A percentile compares a stretch with the other conserved stretches of the same genome.
Conservation (phyloP, 2,888 invertebrate genomes). For the Boloria selene region DNA sequence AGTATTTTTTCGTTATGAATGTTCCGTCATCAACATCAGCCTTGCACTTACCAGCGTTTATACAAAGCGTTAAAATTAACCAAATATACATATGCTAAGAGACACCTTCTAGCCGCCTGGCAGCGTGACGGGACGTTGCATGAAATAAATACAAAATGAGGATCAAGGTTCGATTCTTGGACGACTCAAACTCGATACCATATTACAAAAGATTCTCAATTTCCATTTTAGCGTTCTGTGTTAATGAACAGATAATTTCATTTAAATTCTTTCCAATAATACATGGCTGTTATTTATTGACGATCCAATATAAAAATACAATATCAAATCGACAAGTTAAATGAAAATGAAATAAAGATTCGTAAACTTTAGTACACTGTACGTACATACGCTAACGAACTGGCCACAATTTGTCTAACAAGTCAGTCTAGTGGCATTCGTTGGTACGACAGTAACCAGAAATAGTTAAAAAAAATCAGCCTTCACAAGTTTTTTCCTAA, state of each 20-base stretch:
- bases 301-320: slow-evolving; percentile 3
- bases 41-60: slow-evolving; percentile 25
- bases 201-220: too few species aligned
- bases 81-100: slow-evolving; percentile 30
- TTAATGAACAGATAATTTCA: too few species aligned
- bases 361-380: slow-evolving; percentile 4
- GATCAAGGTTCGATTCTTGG: too few species aligned
- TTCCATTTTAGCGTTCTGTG: too few species aligned
- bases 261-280: too few species aligned
- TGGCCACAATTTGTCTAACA: slow-evolving; percentile 37
- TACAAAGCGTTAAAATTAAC: slow-evolving; percentile 34
- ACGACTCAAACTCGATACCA: too few species aligned
- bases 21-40: slow-evolving; percentile 3
- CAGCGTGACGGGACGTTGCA: not conserved
- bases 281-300: too few species aligned
- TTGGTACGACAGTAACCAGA: slow-evolving; percentile 26
- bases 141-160: slow-evolving; percentile 1
- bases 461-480: slow-evolving; percentile 60
- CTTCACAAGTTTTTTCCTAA: slow-evolving; percentile 48
- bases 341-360: not conserved
- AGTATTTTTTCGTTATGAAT: not conserved
- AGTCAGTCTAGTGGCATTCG: slow-evolving; percentile 44
- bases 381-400: slow-evolving; percentile 17
- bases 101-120: slow-evolving; percentile 3
- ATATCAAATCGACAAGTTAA: not conserved